Base-by-base conservation (phyloP, 2,113 vertebrate species). In the Gopherus evgoodei region DNA sequence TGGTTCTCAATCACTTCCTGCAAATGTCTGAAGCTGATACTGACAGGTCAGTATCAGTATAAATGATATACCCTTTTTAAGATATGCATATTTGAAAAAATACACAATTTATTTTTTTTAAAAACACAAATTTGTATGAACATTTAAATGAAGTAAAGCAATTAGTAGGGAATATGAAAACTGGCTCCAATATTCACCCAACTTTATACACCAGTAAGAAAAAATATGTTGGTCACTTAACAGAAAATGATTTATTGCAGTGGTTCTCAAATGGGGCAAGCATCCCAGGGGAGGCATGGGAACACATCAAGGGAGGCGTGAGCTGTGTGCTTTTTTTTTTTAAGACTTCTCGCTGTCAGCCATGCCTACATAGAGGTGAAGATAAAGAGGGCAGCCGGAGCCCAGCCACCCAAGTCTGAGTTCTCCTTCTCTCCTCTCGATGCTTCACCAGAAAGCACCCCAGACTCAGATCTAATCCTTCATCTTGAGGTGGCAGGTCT, bases 1-100 rank as follows among this genome's bases (percentile, higher is more conserved):
- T 90, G 96, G 81, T 89, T 53, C 6, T 83, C 78, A 90, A 47
- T 29, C 8, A 6, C 27, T 95, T 93, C 89, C 82, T 92, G 24
- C 50, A 91, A 81, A 90, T 56, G 1, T 1, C 88, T 86, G 42
- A 10, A 1, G 3, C 47, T 90, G 92, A 42, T 24, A 75, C 75
- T 82, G 8, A 49, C 75, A 8, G 38, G 80, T 87, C 76, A 94
- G 54, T 35, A 82, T 62, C 76, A 83, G 3, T 24, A 80, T 35
- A 89, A 87, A 86, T 86, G 82, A 27, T 94, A 22, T 38, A 35
- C 35, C 38, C 44, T 44, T 91, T 91, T 16, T 35, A 93, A 80
- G 54, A 76, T 69, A 62, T 62, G 12, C 27, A 69, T 69, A 62
- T 29, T 29, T 31, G 3, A 17, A 86, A 84, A 24, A 0, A 0